Conservation (phyloP, 2,797 vertebrate species). For the Aotus griseimembra region DNA sequence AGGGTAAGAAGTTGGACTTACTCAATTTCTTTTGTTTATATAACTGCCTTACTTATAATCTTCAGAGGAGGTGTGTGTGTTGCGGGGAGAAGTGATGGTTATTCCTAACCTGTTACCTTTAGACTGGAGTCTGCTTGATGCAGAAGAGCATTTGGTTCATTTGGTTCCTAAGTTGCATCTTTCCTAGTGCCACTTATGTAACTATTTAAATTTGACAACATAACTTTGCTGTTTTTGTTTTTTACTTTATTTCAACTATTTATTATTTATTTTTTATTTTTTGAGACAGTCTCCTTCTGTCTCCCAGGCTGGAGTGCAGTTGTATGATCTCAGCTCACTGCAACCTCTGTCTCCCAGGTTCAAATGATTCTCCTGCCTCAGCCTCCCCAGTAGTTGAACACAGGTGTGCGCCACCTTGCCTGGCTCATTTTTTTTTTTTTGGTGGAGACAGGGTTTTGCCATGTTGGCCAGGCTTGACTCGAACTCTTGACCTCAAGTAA, state of each 20-base stretch:
- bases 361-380: not conserved
- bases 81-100: no score
- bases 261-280: not conserved
- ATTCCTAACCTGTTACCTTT: not conserved
- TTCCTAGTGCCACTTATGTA: not conserved
- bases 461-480: not conserved
- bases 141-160: not conserved
- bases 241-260: constrained; percentile 44
- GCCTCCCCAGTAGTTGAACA: not conserved
- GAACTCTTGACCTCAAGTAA: not conserved
- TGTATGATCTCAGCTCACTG: not conserved
- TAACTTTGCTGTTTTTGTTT: constrained; percentile 28
- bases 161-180: not conserved
- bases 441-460: not conserved
- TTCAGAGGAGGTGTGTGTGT: not conserved
- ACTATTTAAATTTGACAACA: constrained; percentile 42
- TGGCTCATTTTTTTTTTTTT: not conserved
- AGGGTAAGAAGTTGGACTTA: constrained; percentile 87
- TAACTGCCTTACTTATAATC: not conserved
- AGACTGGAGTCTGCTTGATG: not conserved
- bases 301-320: not conserved
- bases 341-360: not conserved
- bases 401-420: not conserved
- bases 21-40: not conserved
- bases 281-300: not conserved